Evolutionary conservation across 2,888 invertebrate genomes (phyloP).

Genomic region (Cosmia trapezina): DNA sequence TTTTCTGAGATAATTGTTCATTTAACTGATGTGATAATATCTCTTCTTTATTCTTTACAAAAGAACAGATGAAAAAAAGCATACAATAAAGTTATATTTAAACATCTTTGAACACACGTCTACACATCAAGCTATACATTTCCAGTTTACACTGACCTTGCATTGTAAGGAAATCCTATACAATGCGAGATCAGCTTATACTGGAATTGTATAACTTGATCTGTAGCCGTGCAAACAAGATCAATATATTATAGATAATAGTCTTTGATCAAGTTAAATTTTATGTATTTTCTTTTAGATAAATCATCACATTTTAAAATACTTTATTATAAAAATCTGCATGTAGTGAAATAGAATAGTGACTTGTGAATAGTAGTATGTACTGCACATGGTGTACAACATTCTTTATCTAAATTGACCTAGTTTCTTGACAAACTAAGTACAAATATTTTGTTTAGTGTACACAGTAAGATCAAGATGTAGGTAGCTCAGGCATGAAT

Average conservation of each 20-base stretch:
- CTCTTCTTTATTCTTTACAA: background rate
- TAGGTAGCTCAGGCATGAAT: conserved; percentile 7
- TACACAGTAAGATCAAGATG: conserved; percentile 26
- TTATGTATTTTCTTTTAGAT: background rate
- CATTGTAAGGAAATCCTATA: no score
- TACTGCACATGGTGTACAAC: background rate
- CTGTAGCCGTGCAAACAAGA: no score
- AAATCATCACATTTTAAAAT: background rate
- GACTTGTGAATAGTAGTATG: background rate
- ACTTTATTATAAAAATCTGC: background rate
- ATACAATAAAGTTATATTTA: no score
- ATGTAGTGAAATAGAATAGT: background rate
- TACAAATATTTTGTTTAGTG: conserved; percentile 39
- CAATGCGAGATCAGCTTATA: no score
- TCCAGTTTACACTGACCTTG: no score
- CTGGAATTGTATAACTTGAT: no score
- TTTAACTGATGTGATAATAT: background rate
- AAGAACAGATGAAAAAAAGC: background rate
- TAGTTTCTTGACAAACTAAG: conserved; percentile 39
- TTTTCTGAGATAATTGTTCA: background rate
- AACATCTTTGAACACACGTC: no score
- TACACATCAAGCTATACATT: no score
- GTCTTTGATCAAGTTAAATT: background rate
- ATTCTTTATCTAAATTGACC: conserved; percentile 50
- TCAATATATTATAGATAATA: no score